phyloP scores from a whole-genome alignment of 2,888 invertebrate genomes.

The Aricia artaxerxes region DNA sequence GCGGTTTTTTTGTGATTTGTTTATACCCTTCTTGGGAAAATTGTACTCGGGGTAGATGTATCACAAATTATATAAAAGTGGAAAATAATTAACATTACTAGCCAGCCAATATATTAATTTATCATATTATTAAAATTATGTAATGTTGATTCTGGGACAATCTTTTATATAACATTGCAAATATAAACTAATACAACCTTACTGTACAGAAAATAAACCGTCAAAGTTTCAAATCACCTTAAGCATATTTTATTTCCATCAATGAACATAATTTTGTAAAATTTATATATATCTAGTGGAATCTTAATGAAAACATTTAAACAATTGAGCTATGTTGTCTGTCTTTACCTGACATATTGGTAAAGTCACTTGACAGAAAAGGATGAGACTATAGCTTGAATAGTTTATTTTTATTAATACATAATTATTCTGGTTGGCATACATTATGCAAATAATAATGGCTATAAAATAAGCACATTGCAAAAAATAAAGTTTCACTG shows the following conservation, averaged over 20 bases:
- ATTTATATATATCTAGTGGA: neutral
- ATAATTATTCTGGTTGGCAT: neutral
- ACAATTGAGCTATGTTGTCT: too few species aligned
- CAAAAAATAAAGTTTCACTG: neutral
- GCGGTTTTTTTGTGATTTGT: neutral
- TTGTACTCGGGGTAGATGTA: neutral
- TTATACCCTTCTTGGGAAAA: neutral
- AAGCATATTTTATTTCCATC: neutral
- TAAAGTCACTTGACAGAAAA: too few species aligned
- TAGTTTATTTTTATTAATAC: neutral
- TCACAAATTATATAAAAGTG: neutral
- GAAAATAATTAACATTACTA: neutral
- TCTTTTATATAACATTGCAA: neutral
- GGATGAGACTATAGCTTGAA: neutral
- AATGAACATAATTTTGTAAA: neutral
- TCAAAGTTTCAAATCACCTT: neutral
- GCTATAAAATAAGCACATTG: neutral
- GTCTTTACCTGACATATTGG: too few species aligned
- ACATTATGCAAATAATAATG: neutral
- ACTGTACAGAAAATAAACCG: neutral
- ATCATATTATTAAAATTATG: neutral
- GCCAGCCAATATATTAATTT: neutral
- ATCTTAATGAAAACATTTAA: slow-evolving; percentile 4
- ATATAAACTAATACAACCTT: slow-evolving; percentile 1
- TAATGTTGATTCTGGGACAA: neutral